These are phyloP conservation scores for Chelon auratus DNA, from an alignment of 2,797 vertebrate species.

Conservation along the genomic window DNA sequence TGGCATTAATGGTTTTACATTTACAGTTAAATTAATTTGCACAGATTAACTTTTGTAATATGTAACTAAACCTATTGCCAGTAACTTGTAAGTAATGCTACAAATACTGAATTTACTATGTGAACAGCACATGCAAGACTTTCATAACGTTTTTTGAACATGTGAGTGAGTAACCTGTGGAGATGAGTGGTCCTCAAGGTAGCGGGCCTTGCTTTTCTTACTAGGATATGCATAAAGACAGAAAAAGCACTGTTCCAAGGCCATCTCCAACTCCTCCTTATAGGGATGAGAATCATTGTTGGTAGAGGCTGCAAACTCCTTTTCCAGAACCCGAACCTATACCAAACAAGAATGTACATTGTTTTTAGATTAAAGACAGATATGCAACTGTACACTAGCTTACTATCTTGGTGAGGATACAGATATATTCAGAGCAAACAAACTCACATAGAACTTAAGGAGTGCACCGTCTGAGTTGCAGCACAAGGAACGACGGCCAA, in stretches of 20 bases:
- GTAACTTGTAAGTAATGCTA: not conserved
- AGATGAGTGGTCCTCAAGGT: slow-evolving; percentile 95
- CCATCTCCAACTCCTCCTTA: slow-evolving; percentile 96
- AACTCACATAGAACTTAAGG: slow-evolving; percentile 95
- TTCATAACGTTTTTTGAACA: not conserved
- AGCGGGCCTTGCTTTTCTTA: slow-evolving; percentile 98
- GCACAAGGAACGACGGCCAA: slow-evolving; percentile 95
- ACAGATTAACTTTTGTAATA: not conserved
- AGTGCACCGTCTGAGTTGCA: slow-evolving; percentile 94
- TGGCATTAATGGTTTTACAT: slow-evolving; percentile 4
- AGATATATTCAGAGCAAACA: not conserved
- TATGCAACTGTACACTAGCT: not conserved
- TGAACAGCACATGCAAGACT: not conserved
- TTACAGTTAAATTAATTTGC: slow-evolving; percentile 12
- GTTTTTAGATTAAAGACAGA: not conserved
- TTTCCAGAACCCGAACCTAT: slow-evolving; percentile 92
- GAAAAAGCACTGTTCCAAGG: slow-evolving; percentile 97
- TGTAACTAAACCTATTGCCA: not conserved
- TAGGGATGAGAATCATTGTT: slow-evolving; percentile 90
- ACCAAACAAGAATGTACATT: slow-evolving; percentile 15
- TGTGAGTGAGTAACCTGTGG: slow-evolving; percentile 86
- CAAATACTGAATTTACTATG: slow-evolving; percentile 2
- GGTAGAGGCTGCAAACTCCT: slow-evolving; percentile 88
- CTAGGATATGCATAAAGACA: slow-evolving; percentile 96
- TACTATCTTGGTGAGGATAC: not conserved